Evolutionary conservation across 2,888 invertebrate genomes (phyloP).

Genomic region (Hirtodrosophila duncani): DNA sequence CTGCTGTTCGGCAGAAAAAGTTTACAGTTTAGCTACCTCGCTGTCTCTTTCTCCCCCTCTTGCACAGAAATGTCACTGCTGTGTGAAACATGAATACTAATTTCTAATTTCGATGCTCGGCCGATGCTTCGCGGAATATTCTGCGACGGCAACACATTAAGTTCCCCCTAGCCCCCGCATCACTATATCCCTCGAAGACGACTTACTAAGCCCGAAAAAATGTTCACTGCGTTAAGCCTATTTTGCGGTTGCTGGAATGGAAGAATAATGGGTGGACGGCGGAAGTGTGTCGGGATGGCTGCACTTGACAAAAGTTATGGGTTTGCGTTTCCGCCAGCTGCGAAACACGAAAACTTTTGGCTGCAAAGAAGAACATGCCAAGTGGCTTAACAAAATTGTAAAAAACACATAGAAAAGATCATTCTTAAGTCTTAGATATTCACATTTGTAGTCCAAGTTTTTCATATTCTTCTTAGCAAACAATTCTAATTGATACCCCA

Average conservation of each 20-base stretch:
- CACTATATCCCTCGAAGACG: constrained; percentile 8
- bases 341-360: no score
- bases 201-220: constrained; percentile 49
- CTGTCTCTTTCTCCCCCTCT: no score
- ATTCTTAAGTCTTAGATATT: no score
- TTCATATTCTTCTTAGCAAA: no score
- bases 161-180: constrained; percentile 30
- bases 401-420: no score
- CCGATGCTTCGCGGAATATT: no score
- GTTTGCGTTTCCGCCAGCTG: constrained; percentile 61
- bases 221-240: constrained; percentile 57
- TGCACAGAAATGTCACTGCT: constrained; percentile 76
- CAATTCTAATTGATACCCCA: no score
- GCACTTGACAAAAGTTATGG: constrained; percentile 60
- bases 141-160: constrained; percentile 61
- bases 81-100: constrained; percentile 77
- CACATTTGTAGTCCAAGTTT: no score
- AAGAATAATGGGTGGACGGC: constrained; percentile 7
- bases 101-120: constrained; percentile 72
- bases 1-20: constrained; percentile 33
- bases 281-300: no score
- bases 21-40: constrained; percentile 47
- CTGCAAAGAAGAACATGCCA: no score
- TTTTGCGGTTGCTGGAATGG: constrained; percentile 44
- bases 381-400: no score